Percentiles rank a stretch among this genome's conserved stretches.
These are phyloP conservation scores for Eurois occulta DNA, from an alignment of 2,888 invertebrate species.

Conservation along the genomic window DNA sequence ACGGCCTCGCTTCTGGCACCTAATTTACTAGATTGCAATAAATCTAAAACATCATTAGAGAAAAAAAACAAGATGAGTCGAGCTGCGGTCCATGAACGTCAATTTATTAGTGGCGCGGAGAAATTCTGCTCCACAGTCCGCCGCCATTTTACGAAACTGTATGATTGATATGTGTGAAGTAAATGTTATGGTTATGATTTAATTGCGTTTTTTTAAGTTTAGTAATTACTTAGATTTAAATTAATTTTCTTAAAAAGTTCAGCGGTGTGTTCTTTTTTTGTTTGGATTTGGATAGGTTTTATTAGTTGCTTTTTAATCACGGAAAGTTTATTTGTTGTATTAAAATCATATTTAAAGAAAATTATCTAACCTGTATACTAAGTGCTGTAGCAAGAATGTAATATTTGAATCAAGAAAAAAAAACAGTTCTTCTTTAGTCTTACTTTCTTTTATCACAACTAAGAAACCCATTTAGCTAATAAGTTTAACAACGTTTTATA, in stretches of 20 bases:
- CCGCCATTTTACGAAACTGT: slow-evolving; percentile 49
- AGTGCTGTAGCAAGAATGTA: not conserved
- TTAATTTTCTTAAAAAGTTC: not conserved
- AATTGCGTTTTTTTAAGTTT: slow-evolving; percentile 1
- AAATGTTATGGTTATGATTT: slow-evolving; percentile 10
- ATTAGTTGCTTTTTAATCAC: not conserved
- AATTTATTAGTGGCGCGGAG: slow-evolving; percentile 76
- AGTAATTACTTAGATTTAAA: not conserved
- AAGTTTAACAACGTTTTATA: slow-evolving; percentile 45
- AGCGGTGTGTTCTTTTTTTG: not conserved
- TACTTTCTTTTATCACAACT: slow-evolving; percentile 23
- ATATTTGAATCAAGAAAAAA: not conserved
- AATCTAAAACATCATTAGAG: slow-evolving; percentile 79
- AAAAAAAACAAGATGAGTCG: slow-evolving; percentile 68
- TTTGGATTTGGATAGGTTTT: not conserved
- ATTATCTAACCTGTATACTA: no score
- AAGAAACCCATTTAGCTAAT: slow-evolving; percentile 34
- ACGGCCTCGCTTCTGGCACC: slow-evolving; percentile 41
- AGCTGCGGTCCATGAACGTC: slow-evolving; percentile 62
- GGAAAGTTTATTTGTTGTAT: not conserved
- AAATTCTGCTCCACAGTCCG: slow-evolving; percentile 62
- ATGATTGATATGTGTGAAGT: slow-evolving; percentile 27
- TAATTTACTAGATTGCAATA: slow-evolving; percentile 72
- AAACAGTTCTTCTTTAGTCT: not conserved
- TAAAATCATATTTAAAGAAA: not conserved